Evolutionary conservation across 2,888 invertebrate genomes (phyloP), one percentile per base, ranked within the genome.

Genomic region (Melieria omissa): DNA sequence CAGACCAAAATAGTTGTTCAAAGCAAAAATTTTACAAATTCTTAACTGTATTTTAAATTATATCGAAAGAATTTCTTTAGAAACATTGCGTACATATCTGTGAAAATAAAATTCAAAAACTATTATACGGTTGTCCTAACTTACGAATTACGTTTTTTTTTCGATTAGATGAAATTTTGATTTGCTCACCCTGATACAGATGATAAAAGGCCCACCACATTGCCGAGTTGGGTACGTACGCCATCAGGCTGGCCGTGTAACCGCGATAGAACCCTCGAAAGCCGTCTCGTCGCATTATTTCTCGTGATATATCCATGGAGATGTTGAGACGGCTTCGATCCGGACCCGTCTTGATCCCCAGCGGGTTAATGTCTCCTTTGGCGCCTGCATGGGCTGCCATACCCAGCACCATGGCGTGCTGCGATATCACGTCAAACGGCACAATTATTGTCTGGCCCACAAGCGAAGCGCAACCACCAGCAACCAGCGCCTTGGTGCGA

Each of bases 141-240:
- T 41, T 63, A 29, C 29, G 2, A 29, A 29, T 29, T 29, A 3
- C 2, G 29, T 29, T 29, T 29, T 29, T 29, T 29, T 29, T 29
- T 29, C 2, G 1, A 29, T 29, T 29, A 29, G 29, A 29, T 29
- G 29, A 3, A 29, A 29, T 29, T 29, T 29, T 29, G 29, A 29
- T 57, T 58, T 9, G 55, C 49, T 70, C 86, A 97, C 97, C 96
- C 91, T 97, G 96, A 87, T 97, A 98, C 58, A 93, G 89, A 77
- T 96, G 96, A 86, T 98, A 98, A 80, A 97, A 93, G 29, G 92
- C 93, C 98, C 98, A 99, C 98, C 98, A 98, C 61, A 98, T 90
- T n/a, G 97, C 98, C 16, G 96, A 97, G 87, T 97, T 98, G 12
- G 98, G 98, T 61, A 97, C 97, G 86, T 97, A 98, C 0, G 97